phyloP scores from a whole-genome alignment of 2,888 invertebrate genomes.

The Congeria kusceri region DNA sequence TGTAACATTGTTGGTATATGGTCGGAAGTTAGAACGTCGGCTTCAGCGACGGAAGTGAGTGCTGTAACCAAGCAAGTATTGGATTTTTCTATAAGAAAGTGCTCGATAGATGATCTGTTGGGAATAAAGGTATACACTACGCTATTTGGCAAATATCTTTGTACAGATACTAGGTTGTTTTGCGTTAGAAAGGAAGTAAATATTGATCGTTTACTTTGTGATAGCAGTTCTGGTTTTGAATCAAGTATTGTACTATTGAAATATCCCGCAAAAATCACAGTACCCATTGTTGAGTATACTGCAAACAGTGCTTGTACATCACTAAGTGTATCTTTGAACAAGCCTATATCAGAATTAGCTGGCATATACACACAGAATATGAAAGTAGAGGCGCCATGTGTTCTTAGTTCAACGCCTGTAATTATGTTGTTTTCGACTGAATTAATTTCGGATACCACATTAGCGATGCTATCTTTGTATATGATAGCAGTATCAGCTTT shows the following conservation, averaged over 20 bases:
- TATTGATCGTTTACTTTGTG: neutral
- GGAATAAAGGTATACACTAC: constrained; percentile 11
- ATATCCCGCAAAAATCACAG: neutral
- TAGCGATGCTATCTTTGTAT: neutral
- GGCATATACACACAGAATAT: constrained; percentile 5
- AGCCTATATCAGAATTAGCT: neutral
- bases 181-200: neutral
- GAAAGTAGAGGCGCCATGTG: neutral
- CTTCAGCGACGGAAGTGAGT: neutral
- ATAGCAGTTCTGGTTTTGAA: neutral
- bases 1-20: constrained; percentile 7
- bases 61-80: too few species aligned
- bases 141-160: neutral
- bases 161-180: constrained; percentile 1
- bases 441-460: neutral
- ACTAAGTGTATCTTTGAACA: neutral
- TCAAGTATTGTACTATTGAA: neutral
- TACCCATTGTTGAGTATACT: neutral
- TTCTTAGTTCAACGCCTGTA: neutral
- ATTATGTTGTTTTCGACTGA: neutral
- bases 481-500: neutral
- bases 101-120: constrained; percentile 2
- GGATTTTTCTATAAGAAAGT: constrained; percentile 18
- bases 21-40: constrained; percentile 8
- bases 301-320: neutral